Percentiles rank a stretch among this genome's conserved stretches.
These are phyloP conservation scores for Ligdia adustata DNA, from an alignment of 2,888 invertebrate species.

Conservation along the genomic window DNA sequence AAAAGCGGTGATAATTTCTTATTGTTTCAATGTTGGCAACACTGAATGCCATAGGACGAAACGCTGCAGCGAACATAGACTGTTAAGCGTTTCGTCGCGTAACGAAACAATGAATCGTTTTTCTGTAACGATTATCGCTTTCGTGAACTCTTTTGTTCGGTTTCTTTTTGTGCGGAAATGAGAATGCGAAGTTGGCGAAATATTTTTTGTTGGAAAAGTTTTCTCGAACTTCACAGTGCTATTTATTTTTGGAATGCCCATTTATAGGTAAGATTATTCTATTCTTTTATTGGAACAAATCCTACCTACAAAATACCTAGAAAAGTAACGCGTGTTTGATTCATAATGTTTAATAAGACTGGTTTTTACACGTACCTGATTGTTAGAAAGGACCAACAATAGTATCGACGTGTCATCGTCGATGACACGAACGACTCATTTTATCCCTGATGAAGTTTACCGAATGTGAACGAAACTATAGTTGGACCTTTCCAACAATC, in stretches of 20 bases:
- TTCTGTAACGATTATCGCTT: conserved; percentile 36
- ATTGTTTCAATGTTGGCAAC: conserved; percentile 34
- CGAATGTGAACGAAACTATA: too few relatives aligned
- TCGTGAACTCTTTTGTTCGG: conserved; percentile 29
- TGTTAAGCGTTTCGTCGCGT: conserved; percentile 23
- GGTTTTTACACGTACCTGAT: too few relatives aligned
- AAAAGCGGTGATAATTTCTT: conserved; percentile 29
- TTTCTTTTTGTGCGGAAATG: conserved; percentile 29
- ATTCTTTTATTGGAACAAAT: too few relatives aligned
- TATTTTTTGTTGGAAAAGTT: conserved; percentile 21
- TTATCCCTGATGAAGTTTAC: too few relatives aligned
- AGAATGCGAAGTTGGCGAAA: conserved; percentile 25
- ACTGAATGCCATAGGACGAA: conserved; percentile 21
- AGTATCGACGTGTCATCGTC: too few relatives aligned
- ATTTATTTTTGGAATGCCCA: neutral
- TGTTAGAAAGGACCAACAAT: too few relatives aligned
- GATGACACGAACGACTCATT: too few relatives aligned
- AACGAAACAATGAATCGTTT: conserved; percentile 37
- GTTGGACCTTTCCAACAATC: too few relatives aligned
- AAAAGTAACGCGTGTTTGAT: too few relatives aligned
- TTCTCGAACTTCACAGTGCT: conserved; percentile 1
- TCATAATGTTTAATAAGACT: too few relatives aligned
- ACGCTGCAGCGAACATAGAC: conserved; percentile 8
- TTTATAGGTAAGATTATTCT: too few relatives aligned
- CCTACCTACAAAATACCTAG: too few relatives aligned